Evolutionary conservation across 2,797 vertebrate species (phyloP), one percentile per base, ranked within the genome.

Genomic region (Kryptolebias ocellatus): DNA sequence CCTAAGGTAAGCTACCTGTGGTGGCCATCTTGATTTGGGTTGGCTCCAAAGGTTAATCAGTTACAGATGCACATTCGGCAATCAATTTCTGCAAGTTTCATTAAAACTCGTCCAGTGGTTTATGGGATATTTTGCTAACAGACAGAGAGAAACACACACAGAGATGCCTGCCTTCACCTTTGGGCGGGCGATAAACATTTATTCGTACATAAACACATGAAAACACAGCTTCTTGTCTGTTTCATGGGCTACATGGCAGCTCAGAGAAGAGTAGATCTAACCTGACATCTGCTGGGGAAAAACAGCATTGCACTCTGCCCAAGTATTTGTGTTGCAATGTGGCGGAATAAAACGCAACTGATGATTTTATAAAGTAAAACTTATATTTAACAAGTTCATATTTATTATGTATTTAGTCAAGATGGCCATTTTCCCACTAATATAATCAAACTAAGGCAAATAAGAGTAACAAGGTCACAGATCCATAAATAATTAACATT

Each of bases 241-340:
- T 37, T 15, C 17, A 6, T n/a, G 18, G 7, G 9, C 8, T 20
- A 10, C 18, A 37, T 18, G 24, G 20, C 10, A 45, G 34, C 12
- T 12, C 18, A 51, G 3, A 51, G 20, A n/a, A 56, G 11, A 46
- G 28, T 74, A 47, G 15, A 64, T n/a, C 1, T 53, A 74, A 72
- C 0, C 57, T 85, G 88, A 74, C 89, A 83, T 74, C 89, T 91
- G 71, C 76, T 89, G 91, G 86, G 0, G 3, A 9, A 65, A 54
- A 28, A 0, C 2, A 53, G 53, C 9, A 85, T 10, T 84, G 46
- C 88, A 70, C 1, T n/a, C 14, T 10, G 3, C 5, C 16, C 3
- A 53, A 24, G 15, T 27, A 20, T 20, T 11, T 14, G 44, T 10
- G 16, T 4, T 2, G 42, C 17, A 6, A n/a, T 5, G 15, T 7